Base-by-base conservation (phyloP, 2,113 vertebrate species). In the Spermophilus dauricus region DNA sequence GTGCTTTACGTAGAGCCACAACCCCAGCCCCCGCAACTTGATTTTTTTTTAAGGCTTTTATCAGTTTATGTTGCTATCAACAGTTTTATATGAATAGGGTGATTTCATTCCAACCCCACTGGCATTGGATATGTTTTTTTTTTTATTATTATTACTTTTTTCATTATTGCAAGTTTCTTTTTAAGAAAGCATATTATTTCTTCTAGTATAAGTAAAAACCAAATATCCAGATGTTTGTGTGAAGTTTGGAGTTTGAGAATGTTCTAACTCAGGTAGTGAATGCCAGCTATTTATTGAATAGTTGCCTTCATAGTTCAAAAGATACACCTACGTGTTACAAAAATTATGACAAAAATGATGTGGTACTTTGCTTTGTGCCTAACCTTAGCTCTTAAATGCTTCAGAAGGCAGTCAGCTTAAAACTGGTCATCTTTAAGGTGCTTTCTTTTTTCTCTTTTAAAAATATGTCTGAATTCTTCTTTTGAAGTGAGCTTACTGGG, bases 401-500 rank as follows among this genome's bases (percentile, higher is more conserved):
- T 86, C 70, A 80, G 2, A 48, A 77, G 26, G 0, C 45, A 37
- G 65, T 87, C 51, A 53, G 30, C n/a, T 82, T 88, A 89, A 69
- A 88, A 89, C 56, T 58, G 39, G 30, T 56, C n/a, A 73, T 70
- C 26, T 78, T 95, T 1, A 80, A 56, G 24, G 30, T 80, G 32
- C 63, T 88, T 92, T 88, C 18, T 72, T 65, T 65, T 24, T 30
- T 26, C 4, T 20, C 16, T 14, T 78, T 67, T 90, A 83, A 94
- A 97, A 93, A 69, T 83, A 28, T 92, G 72, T 96, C 72, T 95
- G 32, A 69, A 75, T 76, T 97, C 32, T 78, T 98, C 48, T 51
- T 51, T 51, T 98, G 37, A 98, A 99, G 99, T 99, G 98, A 99
- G 99, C 96, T 99, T 99, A 75, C 97, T 99, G 92, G 99, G 99